Evolutionary conservation across 2,888 invertebrate genomes (phyloP).

Genomic region (Xanthorhoe designata): DNA sequence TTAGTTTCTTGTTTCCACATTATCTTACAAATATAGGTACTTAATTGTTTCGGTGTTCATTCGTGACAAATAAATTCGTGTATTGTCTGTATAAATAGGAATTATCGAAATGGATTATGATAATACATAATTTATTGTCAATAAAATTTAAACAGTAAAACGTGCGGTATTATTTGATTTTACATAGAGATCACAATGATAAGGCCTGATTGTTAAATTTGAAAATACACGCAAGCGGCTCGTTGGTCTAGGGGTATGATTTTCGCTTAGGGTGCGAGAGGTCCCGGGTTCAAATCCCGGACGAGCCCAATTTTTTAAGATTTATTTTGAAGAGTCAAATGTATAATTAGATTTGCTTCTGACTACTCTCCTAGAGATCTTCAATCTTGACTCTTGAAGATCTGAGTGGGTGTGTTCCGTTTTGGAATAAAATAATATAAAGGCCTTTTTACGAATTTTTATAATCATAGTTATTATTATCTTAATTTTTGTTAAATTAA

Average conservation of each 20-base stretch:
- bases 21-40: too few relatives aligned
- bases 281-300: conserved; percentile 87
- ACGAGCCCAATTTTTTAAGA: conserved; percentile 70
- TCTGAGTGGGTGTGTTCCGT: too few relatives aligned
- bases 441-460: too few relatives aligned
- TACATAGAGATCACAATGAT: conserved; percentile 4
- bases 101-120: conserved; percentile 30
- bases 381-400: too few relatives aligned
- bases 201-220: conserved; percentile 15
- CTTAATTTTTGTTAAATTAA: too few relatives aligned
- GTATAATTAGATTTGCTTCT: too few relatives aligned
- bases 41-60: not conserved
- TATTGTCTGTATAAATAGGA: conserved; percentile 16
- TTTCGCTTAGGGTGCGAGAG: conserved; percentile 86
- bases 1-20: too few relatives aligned
- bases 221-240: conserved; percentile 56
- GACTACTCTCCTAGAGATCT: too few relatives aligned
- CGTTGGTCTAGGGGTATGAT: conserved; percentile 87
- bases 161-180: conserved; percentile 10
- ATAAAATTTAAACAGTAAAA: conserved; percentile 15
- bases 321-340: not conserved
- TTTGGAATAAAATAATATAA: too few relatives aligned
- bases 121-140: conserved; percentile 27
- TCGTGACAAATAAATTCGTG: conserved; percentile 19
- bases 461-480: too few relatives aligned